A percentile compares a stretch with the other conserved stretches of the same genome.
These are phyloP conservation scores for Rhinella marina DNA, from an alignment of 2,797 vertebrate genomes.

Conservation along the genomic window DNA sequence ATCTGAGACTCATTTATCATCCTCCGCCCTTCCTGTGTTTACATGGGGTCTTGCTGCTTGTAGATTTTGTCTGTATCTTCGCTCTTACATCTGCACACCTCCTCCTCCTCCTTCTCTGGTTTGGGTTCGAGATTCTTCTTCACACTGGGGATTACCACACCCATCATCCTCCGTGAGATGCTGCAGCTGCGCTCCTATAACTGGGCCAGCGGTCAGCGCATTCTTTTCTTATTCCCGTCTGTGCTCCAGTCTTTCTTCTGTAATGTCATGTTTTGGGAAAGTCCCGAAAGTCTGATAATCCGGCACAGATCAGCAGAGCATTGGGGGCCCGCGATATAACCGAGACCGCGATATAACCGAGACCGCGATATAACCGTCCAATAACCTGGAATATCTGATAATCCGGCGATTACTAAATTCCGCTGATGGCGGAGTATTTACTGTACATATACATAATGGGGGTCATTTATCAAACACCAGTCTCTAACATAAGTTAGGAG, in stretches of 20 bases:
- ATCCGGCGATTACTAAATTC: not conserved
- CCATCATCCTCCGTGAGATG: slow-evolving; percentile 35
- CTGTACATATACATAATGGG: not conserved
- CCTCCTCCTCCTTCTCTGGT: not conserved
- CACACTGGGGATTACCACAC: slow-evolving; percentile 47
- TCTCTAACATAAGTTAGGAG: too few species aligned
- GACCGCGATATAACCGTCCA: too few species aligned
- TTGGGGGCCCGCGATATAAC: too few species aligned
- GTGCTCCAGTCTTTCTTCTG: not conserved
- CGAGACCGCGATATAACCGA: too few species aligned
- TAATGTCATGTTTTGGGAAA: not conserved
- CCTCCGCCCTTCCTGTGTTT: not conserved
- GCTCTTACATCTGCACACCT: not conserved
- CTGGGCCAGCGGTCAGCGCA: not conserved
- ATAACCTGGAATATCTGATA: not conserved
- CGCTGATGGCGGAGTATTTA: not conserved
- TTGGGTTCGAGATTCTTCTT: slow-evolving; percentile 36
- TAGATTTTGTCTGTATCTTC: not conserved
- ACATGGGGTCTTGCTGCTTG: not conserved
- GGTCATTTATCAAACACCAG: too few species aligned
- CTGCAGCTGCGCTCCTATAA: slow-evolving; percentile 1
- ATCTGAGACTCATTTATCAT: not conserved
- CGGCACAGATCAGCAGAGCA: too few species aligned
- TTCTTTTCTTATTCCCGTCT: not conserved
- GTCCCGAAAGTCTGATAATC: too few species aligned